Conservation (phyloP, 2,797 vertebrate genomes). For the Lemur catta region DNA sequence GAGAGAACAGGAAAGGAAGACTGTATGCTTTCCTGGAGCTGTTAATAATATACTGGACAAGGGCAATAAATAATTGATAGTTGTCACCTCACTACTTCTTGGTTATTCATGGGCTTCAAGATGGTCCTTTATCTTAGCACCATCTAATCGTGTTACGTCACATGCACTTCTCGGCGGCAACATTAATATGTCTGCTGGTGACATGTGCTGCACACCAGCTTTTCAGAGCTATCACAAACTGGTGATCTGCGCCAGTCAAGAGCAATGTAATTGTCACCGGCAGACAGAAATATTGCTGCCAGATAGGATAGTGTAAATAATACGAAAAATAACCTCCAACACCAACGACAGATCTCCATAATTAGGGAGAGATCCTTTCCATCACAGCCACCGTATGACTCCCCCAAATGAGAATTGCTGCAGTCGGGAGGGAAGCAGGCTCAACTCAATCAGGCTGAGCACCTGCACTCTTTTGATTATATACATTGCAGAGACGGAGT, state of each 20-base stretch:
- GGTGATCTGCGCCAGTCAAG: constrained; percentile 77
- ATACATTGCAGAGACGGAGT: constrained; percentile 40
- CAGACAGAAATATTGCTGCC: constrained; percentile 80
- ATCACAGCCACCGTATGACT: constrained; percentile 51
- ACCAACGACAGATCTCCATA: constrained; percentile 72
- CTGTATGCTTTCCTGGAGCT: constrained; percentile 41
- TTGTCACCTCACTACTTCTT: constrained; percentile 76
- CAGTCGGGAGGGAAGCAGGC: constrained; percentile 58
- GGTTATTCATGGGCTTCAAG: constrained; percentile 76
- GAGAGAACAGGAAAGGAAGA: constrained; percentile 38
- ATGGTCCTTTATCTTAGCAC: constrained; percentile 75
- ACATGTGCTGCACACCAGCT: constrained; percentile 67
- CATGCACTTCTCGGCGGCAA: constrained; percentile 70
- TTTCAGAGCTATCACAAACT: constrained; percentile 79
- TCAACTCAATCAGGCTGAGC: constrained; percentile 68
- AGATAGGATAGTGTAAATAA: constrained; percentile 81
- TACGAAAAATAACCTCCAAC: constrained; percentile 66
- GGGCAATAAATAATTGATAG: constrained; percentile 82
- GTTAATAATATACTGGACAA: constrained; percentile 79
- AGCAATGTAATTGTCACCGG: constrained; percentile 76
- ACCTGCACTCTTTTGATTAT: constrained; percentile 74
- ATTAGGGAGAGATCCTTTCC: constrained; percentile 75
- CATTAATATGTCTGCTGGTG: constrained; percentile 79
- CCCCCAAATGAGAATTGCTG: constrained; percentile 65
- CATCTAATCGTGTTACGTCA: constrained; percentile 82